phyloP scores from a whole-genome alignment of 2,888 invertebrate species.

The Alentia gelatinosa region DNA sequence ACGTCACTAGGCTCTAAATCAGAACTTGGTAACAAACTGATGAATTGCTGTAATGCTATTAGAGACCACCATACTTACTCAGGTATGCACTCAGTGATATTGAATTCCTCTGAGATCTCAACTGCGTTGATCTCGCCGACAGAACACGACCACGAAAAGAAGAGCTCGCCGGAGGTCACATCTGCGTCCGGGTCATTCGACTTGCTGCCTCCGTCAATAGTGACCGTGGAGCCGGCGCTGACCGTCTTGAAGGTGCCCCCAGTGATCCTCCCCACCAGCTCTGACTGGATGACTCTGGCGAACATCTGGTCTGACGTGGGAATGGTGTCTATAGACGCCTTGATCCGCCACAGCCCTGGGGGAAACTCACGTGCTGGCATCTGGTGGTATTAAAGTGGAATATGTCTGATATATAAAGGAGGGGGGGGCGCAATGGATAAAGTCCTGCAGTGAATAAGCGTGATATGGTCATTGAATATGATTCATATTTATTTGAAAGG shows the following conservation, averaged over 20 bases:
- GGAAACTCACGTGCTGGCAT: constrained; percentile 18
- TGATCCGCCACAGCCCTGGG: not conserved
- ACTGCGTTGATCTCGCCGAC: not conserved
- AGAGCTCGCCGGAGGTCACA: not conserved
- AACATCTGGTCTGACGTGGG: constrained; percentile 7
- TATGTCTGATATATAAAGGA: no score
- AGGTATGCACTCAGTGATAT: not conserved
- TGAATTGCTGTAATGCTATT: not conserved
- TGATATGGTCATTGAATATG: no score
- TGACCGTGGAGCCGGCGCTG: not conserved
- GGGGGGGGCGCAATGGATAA: no score
- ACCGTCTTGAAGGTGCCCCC: constrained; percentile 4
- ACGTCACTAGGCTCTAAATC: no score
- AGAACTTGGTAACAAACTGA: no score
- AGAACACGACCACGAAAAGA: not conserved
- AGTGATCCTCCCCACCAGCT: not conserved
- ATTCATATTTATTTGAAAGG: no score
- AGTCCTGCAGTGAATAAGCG: no score
- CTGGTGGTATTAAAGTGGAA: no score
- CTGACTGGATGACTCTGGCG: not conserved
- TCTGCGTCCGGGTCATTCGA: constrained; percentile 15
- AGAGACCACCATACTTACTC: not conserved
- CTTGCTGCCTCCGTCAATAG: not conserved
- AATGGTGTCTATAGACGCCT: constrained; percentile 28
- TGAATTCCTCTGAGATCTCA: not conserved